These are phyloP conservation scores for Trachemys scripta DNA, from an alignment of 2,113 vertebrate species.

Conservation along the genomic window DNA sequence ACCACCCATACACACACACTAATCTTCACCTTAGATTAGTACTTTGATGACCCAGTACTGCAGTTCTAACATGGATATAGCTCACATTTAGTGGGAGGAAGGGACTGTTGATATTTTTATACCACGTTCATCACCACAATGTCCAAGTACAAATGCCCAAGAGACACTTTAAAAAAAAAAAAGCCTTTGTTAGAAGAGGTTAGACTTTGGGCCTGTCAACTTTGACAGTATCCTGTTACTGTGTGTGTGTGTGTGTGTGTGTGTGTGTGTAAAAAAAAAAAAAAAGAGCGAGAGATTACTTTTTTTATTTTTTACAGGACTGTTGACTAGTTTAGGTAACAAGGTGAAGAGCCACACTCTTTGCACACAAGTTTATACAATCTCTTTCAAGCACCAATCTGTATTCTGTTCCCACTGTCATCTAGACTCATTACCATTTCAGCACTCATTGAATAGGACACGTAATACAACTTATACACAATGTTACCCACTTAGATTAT, in stretches of 20 bases:
- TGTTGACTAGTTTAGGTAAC: not conserved
- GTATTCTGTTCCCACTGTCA: rapidly evolving
- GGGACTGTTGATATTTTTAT: too few relatives aligned
- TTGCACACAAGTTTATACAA: not conserved
- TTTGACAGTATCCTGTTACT: not conserved
- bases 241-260: too few relatives aligned
- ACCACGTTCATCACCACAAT: not conserved
- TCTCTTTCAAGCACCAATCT: rapidly evolving
- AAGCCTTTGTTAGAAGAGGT: not conserved
- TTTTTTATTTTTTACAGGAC: not conserved
- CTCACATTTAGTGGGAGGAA: too few relatives aligned
- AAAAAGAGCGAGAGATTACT: not conserved
- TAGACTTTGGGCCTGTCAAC: not conserved
- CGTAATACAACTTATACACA: not conserved
- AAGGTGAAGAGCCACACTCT: not conserved
- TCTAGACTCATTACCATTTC: not conserved
- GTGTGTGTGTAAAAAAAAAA: too few relatives aligned
- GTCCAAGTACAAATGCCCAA: not conserved
- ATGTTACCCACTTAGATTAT: not conserved
- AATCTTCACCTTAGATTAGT: too few relatives aligned
- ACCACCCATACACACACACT: too few relatives aligned
- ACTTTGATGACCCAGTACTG: too few relatives aligned
- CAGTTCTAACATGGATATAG: too few relatives aligned
- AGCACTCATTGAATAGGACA: not conserved
- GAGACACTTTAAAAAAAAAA: not conserved